Evolutionary conservation across 2,888 invertebrate species (phyloP).

Genomic region (Heliconius aoede): DNA sequence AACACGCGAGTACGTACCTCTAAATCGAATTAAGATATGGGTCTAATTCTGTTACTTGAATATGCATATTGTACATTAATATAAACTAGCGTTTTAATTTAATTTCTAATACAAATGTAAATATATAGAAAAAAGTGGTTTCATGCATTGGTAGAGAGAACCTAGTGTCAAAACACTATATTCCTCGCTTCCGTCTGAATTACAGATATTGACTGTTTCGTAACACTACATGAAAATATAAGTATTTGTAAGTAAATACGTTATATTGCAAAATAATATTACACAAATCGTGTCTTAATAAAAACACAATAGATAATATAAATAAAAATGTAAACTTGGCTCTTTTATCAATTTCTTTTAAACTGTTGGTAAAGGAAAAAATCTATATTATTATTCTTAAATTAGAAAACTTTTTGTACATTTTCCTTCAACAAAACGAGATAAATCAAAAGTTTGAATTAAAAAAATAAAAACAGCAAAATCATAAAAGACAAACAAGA

Average conservation of each 20-base stretch:
- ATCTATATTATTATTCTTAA: conserved; percentile 76
- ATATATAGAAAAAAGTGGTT: not conserved
- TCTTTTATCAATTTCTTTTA: conserved; percentile 70
- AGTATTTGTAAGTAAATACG: not conserved
- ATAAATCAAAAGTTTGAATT: conserved; percentile 57
- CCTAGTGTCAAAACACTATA: too few species aligned
- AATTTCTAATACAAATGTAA: not conserved
- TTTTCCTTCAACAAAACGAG: conserved; percentile 62
- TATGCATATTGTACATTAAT: not conserved
- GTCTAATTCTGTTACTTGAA: conserved; percentile 47
- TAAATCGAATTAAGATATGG: conserved; percentile 64
- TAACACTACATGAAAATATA: too few species aligned
- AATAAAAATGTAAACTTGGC: conserved; percentile 75
- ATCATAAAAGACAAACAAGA: conserved; percentile 24
- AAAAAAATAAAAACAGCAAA: conserved; percentile 23
- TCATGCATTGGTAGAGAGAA: too few species aligned
- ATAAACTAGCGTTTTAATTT: not conserved
- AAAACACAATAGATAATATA: conserved; percentile 42
- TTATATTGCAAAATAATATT: not conserved
- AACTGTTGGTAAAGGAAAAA: conserved; percentile 69
- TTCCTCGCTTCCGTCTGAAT: too few species aligned
- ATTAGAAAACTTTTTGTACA: conserved; percentile 76
- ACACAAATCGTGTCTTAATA: conserved; percentile 5
- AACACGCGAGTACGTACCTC: conserved; percentile 69
- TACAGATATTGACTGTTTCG: too few species aligned